These are phyloP conservation scores for Bombylius major DNA, from an alignment of 2,888 invertebrate genomes.

Conservation along the genomic window DNA sequence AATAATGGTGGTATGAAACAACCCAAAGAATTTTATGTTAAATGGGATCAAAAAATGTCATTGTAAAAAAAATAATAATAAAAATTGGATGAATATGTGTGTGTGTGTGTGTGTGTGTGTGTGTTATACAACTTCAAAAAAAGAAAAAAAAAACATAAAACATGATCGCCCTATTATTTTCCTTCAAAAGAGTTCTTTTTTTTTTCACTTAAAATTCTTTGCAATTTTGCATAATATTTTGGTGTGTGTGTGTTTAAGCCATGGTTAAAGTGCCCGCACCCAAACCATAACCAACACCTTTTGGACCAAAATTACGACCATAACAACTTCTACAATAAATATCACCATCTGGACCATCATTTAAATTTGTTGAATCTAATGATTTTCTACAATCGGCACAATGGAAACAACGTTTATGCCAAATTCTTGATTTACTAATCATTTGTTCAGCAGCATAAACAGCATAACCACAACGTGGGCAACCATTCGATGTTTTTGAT, in stretches of 20 bases:
- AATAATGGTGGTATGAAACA: no score
- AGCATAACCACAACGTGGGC: slow-evolving; percentile 76
- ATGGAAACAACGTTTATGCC: slow-evolving; percentile 91
- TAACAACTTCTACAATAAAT: slow-evolving; percentile 89
- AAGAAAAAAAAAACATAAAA: no score
- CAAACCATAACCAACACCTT: slow-evolving; percentile 81
- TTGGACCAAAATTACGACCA: slow-evolving; percentile 74
- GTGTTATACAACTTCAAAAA: no score
- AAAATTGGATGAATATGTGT: no score
- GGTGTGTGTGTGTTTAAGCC: slow-evolving; percentile 53
- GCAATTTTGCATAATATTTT: no score
- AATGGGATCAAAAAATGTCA: no score
- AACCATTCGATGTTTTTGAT: slow-evolving; percentile 62
- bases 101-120: no score
- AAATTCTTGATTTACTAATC: slow-evolving; percentile 83
- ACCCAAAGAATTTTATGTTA: no score
- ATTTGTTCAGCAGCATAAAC: slow-evolving; percentile 96
- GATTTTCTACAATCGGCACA: slow-evolving; percentile 80
- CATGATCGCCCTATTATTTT: no score
- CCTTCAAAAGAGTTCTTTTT: no score
- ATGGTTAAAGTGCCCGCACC: slow-evolving; percentile 83
- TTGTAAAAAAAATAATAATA: no score
- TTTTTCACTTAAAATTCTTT: no score
- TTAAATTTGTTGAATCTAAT: slow-evolving; percentile 78
- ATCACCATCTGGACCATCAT: slow-evolving; percentile 85